Percentiles rank a stretch among this genome's conserved stretches.
These are phyloP conservation scores for Polydrusus tereticollis DNA, from an alignment of 2,888 invertebrate species.

Conservation along the genomic window DNA sequence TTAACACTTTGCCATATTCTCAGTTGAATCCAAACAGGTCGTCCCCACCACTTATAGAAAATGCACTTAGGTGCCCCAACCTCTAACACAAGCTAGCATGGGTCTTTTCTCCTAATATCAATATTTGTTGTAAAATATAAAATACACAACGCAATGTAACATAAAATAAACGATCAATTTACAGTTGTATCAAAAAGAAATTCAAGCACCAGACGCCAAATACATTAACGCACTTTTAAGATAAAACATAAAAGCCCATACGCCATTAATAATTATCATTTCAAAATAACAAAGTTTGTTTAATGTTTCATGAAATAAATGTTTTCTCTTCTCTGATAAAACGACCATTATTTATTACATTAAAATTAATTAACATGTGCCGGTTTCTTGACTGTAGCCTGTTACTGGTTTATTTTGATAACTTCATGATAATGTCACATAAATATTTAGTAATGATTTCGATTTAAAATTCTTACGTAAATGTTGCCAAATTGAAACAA, in stretches of 20 bases:
- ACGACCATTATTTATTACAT: constrained; percentile 2
- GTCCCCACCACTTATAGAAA: too few relatives aligned
- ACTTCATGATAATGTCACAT: neutral
- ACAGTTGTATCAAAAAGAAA: constrained; percentile 14
- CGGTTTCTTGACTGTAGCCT: neutral
- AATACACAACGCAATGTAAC: neutral
- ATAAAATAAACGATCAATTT: constrained; percentile 9
- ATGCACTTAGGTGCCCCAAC: too few relatives aligned
- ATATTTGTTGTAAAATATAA: too few relatives aligned
- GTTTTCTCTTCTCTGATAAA: constrained; percentile 8
- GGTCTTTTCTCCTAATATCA: too few relatives aligned
- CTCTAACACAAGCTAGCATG: too few relatives aligned
- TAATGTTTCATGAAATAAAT: constrained; percentile 4
- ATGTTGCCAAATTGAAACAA: too few relatives aligned
- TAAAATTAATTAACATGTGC: constrained; percentile 7
- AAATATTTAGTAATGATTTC: neutral
- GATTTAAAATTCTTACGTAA: neutral
- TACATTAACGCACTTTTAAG: constrained; percentile 31
- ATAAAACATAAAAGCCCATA: constrained; percentile 16
- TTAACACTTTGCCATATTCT: too few relatives aligned
- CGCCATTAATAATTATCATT: constrained; percentile 13
- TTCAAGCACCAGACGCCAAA: constrained; percentile 8
- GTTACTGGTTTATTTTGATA: neutral
- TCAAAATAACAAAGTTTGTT: constrained; percentile 15
- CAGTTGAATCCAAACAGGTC: too few relatives aligned